These are phyloP conservation scores for Papilio elwesi DNA, from an alignment of 2,888 invertebrate species.

Conservation along the genomic window DNA sequence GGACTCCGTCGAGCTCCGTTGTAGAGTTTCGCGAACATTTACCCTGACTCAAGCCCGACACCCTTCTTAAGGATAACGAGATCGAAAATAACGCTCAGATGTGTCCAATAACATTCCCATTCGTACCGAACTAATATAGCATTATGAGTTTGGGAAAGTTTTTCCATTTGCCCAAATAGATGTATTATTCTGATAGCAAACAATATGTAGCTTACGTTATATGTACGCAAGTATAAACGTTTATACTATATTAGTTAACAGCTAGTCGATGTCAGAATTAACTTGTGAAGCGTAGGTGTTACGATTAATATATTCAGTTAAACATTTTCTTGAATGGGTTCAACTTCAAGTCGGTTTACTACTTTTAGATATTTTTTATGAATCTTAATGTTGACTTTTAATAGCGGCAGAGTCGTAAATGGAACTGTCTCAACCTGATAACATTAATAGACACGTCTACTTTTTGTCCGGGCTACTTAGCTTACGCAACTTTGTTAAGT, in stretches of 20 bases:
- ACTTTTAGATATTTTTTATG: constrained; percentile 27
- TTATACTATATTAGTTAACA: too few species aligned
- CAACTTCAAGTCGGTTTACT: neutral
- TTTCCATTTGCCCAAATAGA: constrained; percentile 18
- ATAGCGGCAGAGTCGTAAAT: constrained; percentile 20
- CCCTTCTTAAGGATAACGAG: constrained; percentile 31
- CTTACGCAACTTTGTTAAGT: constrained; percentile 27
- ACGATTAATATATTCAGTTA: neutral
- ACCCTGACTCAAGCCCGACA: neutral
- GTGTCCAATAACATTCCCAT: constrained; percentile 32
- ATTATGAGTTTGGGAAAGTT: constrained; percentile 29
- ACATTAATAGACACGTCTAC: constrained; percentile 29
- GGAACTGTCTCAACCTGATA: constrained; percentile 20
- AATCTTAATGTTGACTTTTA: constrained; percentile 21
- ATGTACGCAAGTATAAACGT: too few species aligned
- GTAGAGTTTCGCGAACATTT: constrained; percentile 30
- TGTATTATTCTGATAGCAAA: neutral
- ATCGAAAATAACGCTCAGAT: constrained; percentile 30
- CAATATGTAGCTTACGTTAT: neutral
- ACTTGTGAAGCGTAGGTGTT: neutral
- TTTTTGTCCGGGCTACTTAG: constrained; percentile 18
- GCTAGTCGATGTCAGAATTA: neutral
- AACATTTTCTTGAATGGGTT: constrained; percentile 4
- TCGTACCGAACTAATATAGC: constrained; percentile 29
- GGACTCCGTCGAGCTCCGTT: constrained; percentile 5